These are phyloP conservation scores for Callocephalon fimbriatum DNA, from an alignment of 2,113 vertebrate species.

Conservation along the genomic window DNA sequence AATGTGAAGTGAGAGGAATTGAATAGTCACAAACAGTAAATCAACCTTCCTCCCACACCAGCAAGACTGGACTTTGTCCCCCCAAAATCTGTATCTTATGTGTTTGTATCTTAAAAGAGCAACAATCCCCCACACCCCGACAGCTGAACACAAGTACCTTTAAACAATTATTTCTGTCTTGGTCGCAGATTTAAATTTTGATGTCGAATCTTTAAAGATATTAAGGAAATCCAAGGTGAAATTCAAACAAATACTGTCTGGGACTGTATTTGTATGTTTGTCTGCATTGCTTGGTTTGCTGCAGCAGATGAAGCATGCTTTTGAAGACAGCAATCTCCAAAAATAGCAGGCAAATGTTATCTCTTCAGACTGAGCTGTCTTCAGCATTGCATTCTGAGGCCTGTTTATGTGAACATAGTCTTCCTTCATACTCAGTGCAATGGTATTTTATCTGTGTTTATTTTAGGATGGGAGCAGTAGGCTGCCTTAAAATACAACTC, in stretches of 20 bases:
- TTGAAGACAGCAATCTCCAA: not conserved
- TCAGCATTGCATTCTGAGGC: not conserved
- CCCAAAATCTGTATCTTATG: not conserved
- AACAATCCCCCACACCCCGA: not conserved
- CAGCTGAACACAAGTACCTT: not conserved
- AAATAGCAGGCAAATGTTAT: conserved; percentile 58
- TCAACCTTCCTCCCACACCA: too few relatives aligned
- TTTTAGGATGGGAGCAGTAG: conserved; percentile 17
- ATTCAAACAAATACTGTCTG: not conserved
- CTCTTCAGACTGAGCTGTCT: conserved; percentile 41
- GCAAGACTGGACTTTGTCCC: not conserved
- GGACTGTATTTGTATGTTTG: accelerated
- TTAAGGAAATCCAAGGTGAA: not conserved
- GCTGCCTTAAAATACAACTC: conserved; percentile 29
- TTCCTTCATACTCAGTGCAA: conserved; percentile 1
- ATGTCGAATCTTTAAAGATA: not conserved
- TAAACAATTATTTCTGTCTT: not conserved
- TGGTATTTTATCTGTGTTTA: conserved; percentile 55
- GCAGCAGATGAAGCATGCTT: not conserved
- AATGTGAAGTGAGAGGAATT: not conserved
- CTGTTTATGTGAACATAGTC: not conserved
- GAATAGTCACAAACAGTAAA: not conserved
- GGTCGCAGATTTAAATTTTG: not conserved
- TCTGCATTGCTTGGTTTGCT: not conserved
- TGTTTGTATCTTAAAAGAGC: not conserved